Evolutionary conservation across 1,140 invertebrate species (phyloP).

Genomic region (Drosophila repletoides): DNA sequence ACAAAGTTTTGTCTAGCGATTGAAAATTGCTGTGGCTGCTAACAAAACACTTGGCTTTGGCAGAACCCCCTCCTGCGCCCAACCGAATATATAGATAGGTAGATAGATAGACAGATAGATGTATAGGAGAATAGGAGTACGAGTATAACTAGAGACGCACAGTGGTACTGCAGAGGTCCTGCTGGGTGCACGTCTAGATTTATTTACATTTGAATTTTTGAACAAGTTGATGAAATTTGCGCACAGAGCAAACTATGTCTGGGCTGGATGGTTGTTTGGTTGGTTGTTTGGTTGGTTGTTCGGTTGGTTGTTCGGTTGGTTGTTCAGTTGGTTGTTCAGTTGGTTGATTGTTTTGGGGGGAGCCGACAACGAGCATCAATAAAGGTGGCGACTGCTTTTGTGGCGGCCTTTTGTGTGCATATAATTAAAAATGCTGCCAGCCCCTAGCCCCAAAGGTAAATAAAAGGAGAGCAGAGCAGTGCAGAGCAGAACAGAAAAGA

Average conservation of each 20-base stretch:
- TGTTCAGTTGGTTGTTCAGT: not conserved
- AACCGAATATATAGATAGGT: too few relatives aligned
- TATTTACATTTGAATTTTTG: conserved; percentile 81
- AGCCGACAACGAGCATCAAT: conserved; percentile 58
- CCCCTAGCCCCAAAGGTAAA: conserved; percentile 67
- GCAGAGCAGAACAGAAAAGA: not conserved
- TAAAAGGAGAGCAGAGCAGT: conserved; percentile 25
- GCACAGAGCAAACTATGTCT: conserved; percentile 65
- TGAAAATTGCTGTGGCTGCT: conserved; percentile 77
- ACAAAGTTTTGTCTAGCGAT: conserved; percentile 77
- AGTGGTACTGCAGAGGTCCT: conserved; percentile 2
- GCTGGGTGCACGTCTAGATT: conserved; percentile 57
- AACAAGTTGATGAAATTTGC: conserved; percentile 77
- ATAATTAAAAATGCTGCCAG: conserved; percentile 76
- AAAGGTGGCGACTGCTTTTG: conserved; percentile 78
- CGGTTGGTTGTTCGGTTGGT: not conserved
- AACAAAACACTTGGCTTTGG: conserved; percentile 62
- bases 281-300: conserved; percentile 26
- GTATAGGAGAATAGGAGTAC: too few relatives aligned
- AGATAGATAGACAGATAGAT: too few relatives aligned
- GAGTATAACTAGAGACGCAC: conserved; percentile 2
- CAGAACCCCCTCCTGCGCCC: conserved; percentile 9
- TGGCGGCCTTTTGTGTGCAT: conserved; percentile 78
- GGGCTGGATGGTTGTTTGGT: conserved; percentile 23
- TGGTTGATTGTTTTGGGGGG: not conserved